Evolutionary conservation across 2,888 invertebrate genomes (phyloP), one percentile per base, ranked within the genome.

Genomic region (Osedax frankpressi): DNA sequence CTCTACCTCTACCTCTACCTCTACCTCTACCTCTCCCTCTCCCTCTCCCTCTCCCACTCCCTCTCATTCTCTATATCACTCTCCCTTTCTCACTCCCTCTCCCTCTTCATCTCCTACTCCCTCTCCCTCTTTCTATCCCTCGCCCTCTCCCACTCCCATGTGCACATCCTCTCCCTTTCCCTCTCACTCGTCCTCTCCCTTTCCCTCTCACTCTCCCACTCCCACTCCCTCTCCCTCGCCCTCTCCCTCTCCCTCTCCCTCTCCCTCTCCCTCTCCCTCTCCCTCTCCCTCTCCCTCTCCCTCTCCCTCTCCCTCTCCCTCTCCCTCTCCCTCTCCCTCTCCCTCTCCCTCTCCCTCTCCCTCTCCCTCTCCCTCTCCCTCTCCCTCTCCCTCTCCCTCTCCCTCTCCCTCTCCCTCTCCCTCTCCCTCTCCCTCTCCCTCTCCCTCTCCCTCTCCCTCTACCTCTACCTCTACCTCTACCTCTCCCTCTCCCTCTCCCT

Each of bases 351-450:
- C 2, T 73, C 71, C 29, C 63, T 72, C 74, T 44, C 1, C 72
- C 44, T 62, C 44, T 29, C 44, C 25, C 3, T 26, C 71, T 65
- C 19, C 30, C 71, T 26, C 30, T 19, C 30, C 44, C 44, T 70
- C 44, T 28, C 2, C 30, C 73, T 62, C 59, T 29, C 26, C 44
- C 71, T 62, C 70, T 28, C 19, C 65, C 70, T 59, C 26, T 27
- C 44, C 30, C 74, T 67, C 30, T 28, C 29, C 70, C 71, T 63
- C 74, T 30, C 44, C 28, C 71, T 67, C 71, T 27, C 28, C 28
- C 71, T 73, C 71, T 30, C 30, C 30, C 65, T 72, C 29, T 59
- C 25, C 30, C 25, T 29, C 60, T 29, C 28, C 30, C 29, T 30
- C 62, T 62, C 29, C 44, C 67, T 44, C 3, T 25, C 59, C 30